These are phyloP conservation scores for Paracentrotus lividus DNA, from an alignment of 53 echinoderm and acorn worm genomes.

Conservation along the genomic window DNA sequence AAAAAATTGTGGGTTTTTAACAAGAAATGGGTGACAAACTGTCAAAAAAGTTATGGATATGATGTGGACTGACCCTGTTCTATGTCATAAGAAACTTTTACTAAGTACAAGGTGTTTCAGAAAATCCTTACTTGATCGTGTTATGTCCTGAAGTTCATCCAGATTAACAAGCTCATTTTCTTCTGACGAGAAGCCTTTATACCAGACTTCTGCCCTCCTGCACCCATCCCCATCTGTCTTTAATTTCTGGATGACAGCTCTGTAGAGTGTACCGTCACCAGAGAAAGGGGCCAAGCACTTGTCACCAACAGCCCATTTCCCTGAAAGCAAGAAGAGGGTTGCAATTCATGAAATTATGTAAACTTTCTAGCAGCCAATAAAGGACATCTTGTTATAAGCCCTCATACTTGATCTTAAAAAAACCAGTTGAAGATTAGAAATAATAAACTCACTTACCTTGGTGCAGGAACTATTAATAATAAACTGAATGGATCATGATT, in stretches of 20 bases:
- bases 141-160: constrained; percentile 67
- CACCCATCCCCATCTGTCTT: constrained; percentile 56
- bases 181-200: constrained; percentile 82
- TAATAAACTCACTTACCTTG: too few relatives aligned
- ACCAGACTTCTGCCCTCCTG: constrained; percentile 73
- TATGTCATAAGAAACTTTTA: not conserved
- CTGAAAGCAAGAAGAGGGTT: not conserved
- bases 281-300: constrained; percentile 84
- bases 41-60: too few relatives aligned
- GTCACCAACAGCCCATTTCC: constrained; percentile 82
- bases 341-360: too few relatives aligned
- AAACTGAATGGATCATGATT: too few relatives aligned
- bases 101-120: not conserved
- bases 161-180: constrained; percentile 85
- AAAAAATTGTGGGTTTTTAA: too few relatives aligned
- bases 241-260: constrained; percentile 71
- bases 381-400: too few relatives aligned
- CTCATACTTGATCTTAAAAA: too few relatives aligned
- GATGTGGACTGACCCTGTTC: not conserved
- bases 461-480: too few relatives aligned
- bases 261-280: constrained; percentile 75
- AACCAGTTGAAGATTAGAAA: too few relatives aligned
- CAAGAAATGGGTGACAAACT: too few relatives aligned
- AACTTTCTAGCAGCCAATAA: too few relatives aligned
- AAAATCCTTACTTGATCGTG: not conserved